Conservation (phyloP, 2,888 invertebrate genomes). For the Lampropteryx suffumata region DNA sequence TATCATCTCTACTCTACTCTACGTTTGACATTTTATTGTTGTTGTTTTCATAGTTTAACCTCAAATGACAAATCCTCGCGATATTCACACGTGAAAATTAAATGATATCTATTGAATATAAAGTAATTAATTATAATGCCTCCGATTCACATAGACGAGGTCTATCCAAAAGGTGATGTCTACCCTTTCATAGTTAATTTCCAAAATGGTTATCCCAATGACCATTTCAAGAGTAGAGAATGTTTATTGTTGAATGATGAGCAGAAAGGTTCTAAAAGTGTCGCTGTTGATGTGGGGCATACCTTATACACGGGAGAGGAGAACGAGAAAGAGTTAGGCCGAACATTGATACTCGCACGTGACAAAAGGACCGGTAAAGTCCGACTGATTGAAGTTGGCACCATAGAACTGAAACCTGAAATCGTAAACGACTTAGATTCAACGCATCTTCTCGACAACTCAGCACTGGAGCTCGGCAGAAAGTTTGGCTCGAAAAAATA, state of each 20-base stretch:
- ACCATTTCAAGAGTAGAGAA: constrained; percentile 45
- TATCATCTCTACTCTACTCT: too few relatives aligned
- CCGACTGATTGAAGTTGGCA: constrained; percentile 55
- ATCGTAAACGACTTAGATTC: constrained; percentile 43
- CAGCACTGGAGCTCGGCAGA: constrained; percentile 76
- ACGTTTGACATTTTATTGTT: too few relatives aligned
- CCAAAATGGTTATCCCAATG: constrained; percentile 64
- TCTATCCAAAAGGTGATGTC: constrained; percentile 46
- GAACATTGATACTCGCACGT: constrained; percentile 57
- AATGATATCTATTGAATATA: neutral
- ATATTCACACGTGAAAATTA: neutral
- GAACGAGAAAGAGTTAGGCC: constrained; percentile 49
- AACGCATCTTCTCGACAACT: constrained; percentile 48
- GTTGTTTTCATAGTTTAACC: too few relatives aligned
- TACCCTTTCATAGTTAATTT: constrained; percentile 59
- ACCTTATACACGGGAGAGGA: constrained; percentile 64
- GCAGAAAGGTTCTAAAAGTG: constrained; percentile 41
- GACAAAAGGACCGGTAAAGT: constrained; percentile 66
- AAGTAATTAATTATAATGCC: constrained; percentile 43
- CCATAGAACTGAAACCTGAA: constrained; percentile 56
- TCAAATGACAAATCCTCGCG: too few relatives aligned
- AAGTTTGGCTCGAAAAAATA: constrained; percentile 86
- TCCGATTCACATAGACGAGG: constrained; percentile 58
- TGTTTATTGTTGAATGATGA: constrained; percentile 51
- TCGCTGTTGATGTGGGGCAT: constrained; percentile 49